Conservation (phyloP, 2,797 vertebrate genomes). For the Sciaenops ocellatus region DNA sequence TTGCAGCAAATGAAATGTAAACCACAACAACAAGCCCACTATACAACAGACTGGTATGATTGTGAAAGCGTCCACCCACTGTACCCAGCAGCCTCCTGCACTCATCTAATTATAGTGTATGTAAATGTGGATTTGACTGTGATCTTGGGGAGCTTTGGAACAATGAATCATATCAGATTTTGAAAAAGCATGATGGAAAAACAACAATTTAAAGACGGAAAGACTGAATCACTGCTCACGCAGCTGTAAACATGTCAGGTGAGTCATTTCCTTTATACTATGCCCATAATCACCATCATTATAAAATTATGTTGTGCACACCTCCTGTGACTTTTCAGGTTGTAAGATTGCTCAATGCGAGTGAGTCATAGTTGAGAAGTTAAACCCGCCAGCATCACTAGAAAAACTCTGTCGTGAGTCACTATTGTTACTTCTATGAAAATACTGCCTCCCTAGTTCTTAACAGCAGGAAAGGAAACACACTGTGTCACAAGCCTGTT, state of each 20-base stretch:
- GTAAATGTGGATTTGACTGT: slow-evolving; percentile 43
- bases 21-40: slow-evolving; percentile 9
- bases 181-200: slow-evolving; percentile 25
- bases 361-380: slow-evolving; percentile 49
- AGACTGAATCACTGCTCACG: slow-evolving; percentile 44
- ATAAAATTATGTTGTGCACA: slow-evolving; percentile 43
- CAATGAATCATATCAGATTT: slow-evolving; percentile 54
- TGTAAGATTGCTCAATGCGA: slow-evolving; percentile 18
- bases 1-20: slow-evolving; percentile 12
- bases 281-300: slow-evolving; percentile 36
- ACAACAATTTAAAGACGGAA: slow-evolving; percentile 45
- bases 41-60: slow-evolving; percentile 11
- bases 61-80: slow-evolving; percentile 52
- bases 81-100: slow-evolving; percentile 34
- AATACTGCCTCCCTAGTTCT: background rate
- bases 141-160: slow-evolving; percentile 37
- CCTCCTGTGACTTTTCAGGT: slow-evolving; percentile 37
- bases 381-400: background rate
- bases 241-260: slow-evolving; percentile 52
- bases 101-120: slow-evolving; percentile 57
- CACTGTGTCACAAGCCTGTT: too few relatives aligned
- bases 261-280: slow-evolving; percentile 58
- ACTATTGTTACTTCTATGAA: background rate
- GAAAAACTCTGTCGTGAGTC: slow-evolving; percentile 12
- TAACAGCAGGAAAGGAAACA: background rate